Evolutionary conservation across 2,888 invertebrate genomes (phyloP).

Genomic region (Deilephila elpenor): DNA sequence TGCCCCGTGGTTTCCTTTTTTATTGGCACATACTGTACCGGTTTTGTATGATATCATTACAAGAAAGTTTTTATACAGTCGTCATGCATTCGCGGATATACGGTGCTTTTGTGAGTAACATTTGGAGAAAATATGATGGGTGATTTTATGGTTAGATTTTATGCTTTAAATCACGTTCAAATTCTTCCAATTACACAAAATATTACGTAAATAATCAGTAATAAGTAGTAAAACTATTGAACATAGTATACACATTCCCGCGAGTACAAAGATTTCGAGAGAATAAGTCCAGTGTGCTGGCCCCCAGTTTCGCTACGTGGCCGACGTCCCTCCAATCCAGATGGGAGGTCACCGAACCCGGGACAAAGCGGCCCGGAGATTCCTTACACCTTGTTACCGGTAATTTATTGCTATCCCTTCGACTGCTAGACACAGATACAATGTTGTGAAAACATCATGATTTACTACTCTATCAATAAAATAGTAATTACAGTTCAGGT

Average conservation of each 20-base stretch:
- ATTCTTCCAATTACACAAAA: too few species aligned
- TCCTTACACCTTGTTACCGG: slow-evolving; percentile 59
- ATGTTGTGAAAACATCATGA: not conserved
- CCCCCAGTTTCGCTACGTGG: slow-evolving; percentile 29
- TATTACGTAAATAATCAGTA: not conserved
- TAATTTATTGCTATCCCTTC: slow-evolving; percentile 22
- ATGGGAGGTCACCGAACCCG: slow-evolving; percentile 65
- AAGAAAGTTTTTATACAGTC: slow-evolving; percentile 3
- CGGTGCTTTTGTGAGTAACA: not conserved
- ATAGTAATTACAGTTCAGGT: not conserved
- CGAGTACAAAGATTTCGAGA: slow-evolving; percentile 12
- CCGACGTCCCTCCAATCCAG: slow-evolving; percentile 63
- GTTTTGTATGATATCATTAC: slow-evolving; percentile 5
- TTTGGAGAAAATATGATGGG: too few species aligned
- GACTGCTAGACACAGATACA: slow-evolving; percentile 14
- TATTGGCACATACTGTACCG: not conserved
- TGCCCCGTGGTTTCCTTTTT: slow-evolving; percentile 8
- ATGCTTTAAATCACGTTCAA: not conserved
- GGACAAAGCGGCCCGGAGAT: slow-evolving; percentile 53
- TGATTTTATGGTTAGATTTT: not conserved
- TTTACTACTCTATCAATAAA: not conserved
- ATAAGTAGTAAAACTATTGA: not conserved
- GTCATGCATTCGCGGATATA: not conserved
- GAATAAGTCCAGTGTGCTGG: slow-evolving; percentile 30
- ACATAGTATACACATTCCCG: not conserved